phyloP scores from a whole-genome alignment of 2,113 vertebrate species.

The Brachypodius melanocephalos region DNA sequence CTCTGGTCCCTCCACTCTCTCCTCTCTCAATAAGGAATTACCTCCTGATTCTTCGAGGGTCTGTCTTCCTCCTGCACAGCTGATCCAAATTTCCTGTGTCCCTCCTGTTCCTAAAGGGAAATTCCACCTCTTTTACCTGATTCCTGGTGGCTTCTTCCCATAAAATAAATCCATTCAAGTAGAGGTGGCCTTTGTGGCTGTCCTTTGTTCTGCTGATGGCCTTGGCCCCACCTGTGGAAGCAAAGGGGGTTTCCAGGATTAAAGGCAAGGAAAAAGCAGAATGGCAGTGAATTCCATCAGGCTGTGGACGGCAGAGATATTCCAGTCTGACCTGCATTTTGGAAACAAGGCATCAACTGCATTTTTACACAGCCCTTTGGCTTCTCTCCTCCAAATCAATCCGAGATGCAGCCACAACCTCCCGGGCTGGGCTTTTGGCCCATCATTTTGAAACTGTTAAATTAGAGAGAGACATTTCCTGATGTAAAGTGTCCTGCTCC shows the following conservation, averaged over 20 bases:
- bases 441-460: background rate
- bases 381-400: background rate
- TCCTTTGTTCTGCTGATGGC: background rate
- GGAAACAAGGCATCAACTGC: background rate
- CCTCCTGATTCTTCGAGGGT: background rate
- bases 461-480: slow-evolving; percentile 19
- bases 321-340: background rate
- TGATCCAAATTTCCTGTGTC: background rate
- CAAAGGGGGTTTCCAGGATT: background rate
- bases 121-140: background rate
- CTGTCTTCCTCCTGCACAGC: background rate
- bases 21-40: background rate
- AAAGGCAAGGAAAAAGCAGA: background rate
- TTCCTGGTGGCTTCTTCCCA: background rate
- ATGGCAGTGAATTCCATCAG: background rate
- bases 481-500: slow-evolving; percentile 3
- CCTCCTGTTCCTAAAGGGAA: background rate
- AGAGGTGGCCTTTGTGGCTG: background rate
- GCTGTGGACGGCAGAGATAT: background rate
- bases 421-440: background rate
- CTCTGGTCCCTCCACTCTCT: background rate
- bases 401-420: background rate
- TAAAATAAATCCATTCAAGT: background rate
- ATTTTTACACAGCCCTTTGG: background rate
- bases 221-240: background rate